phyloP scores from a whole-genome alignment of 1,140 invertebrate genomes.

The Eubasilissa regina region DNA sequence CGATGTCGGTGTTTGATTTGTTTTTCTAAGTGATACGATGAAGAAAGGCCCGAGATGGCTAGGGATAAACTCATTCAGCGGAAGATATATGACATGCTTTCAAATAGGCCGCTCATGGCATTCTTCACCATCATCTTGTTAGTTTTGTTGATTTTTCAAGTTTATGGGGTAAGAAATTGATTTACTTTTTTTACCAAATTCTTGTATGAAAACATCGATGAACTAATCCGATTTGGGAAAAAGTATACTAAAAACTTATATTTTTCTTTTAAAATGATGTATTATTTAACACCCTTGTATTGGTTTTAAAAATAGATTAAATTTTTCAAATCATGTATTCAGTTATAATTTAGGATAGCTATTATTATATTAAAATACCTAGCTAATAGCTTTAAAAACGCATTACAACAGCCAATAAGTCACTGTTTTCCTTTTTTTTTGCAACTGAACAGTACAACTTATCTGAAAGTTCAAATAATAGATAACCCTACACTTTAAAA shows the following conservation, averaged over 20 bases:
- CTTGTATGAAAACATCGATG: not conserved
- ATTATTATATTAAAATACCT: not conserved
- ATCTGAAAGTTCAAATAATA: no score
- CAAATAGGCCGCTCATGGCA: conserved; percentile 31
- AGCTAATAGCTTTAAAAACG: no score
- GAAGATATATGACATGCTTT: conserved; percentile 42
- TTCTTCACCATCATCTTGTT: conserved; percentile 15
- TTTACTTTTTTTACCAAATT: not conserved
- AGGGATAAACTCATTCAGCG: conserved; percentile 41
- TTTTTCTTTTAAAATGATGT: not conserved
- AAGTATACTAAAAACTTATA: not conserved
- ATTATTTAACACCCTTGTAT: not conserved
- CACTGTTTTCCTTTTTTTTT: no score
- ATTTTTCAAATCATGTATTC: not conserved
- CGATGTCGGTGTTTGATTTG: not conserved
- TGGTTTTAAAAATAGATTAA: not conserved
- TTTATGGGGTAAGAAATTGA: conserved; percentile 19
- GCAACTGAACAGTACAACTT: no score
- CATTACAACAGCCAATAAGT: no score
- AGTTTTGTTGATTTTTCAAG: conserved; percentile 13
- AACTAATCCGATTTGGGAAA: not conserved
- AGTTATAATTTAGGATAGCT: not conserved
- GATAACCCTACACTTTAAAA: no score
- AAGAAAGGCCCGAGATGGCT: conserved; percentile 39
- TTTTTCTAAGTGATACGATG: conserved; percentile 31